These are phyloP conservation scores for Melikaiella ostensackeni DNA, from an alignment of 2,888 invertebrate species.

Conservation along the genomic window DNA sequence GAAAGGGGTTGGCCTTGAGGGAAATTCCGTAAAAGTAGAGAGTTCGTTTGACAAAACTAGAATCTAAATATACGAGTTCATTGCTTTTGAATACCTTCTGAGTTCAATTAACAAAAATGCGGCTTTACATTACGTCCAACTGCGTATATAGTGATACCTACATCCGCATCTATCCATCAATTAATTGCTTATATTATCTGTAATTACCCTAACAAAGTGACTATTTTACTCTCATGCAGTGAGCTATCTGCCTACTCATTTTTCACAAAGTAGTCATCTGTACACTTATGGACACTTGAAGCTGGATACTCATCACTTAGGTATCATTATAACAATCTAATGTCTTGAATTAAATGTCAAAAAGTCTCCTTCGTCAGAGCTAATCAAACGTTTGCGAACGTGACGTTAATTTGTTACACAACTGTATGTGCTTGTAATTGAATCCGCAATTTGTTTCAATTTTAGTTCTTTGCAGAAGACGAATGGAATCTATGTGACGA, in stretches of 20 bases:
- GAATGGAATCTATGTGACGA: background rate
- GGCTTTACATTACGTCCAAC: no score
- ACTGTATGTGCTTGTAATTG: background rate
- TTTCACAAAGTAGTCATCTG: constrained; percentile 24
- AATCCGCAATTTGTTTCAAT: constrained; percentile 26
- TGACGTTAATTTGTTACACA: constrained; percentile 26
- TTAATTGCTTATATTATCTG: background rate
- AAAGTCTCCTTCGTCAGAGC: background rate
- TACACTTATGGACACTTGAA: constrained; percentile 8
- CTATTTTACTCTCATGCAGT: background rate
- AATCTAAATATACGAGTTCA: no score
- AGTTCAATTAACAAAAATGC: no score
- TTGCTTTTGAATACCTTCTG: no score
- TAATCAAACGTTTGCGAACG: background rate
- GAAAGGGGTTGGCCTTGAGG: no score
- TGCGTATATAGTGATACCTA: background rate
- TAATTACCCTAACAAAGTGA: constrained; percentile 7
- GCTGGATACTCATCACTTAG: constrained; percentile 6
- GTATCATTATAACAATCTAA: constrained; percentile 7
- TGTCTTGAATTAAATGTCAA: background rate
- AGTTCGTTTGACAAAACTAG: no score
- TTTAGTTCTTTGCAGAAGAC: background rate
- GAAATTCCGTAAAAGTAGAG: no score
- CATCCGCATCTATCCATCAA: background rate
- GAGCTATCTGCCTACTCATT: background rate